Evolutionary conservation across 2,797 vertebrate species (phyloP).

Genomic region (Gobionotothen gibberifrons): DNA sequence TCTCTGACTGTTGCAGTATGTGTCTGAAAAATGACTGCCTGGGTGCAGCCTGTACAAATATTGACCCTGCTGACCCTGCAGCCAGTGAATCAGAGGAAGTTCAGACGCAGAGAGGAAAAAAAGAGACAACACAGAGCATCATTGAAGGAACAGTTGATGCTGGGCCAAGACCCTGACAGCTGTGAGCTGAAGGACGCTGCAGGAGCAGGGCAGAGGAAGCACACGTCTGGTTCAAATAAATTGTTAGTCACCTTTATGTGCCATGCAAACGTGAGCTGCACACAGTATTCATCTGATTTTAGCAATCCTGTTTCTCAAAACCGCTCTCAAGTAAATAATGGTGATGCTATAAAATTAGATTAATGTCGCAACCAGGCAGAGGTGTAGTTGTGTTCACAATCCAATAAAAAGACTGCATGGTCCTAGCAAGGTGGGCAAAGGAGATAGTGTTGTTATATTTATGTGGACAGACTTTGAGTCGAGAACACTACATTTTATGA

Average conservation of each 20-base stretch:
- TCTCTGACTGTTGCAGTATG: neutral
- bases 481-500: no score
- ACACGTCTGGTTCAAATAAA: slow-evolving; percentile 1
- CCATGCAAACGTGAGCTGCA: neutral
- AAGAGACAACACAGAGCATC: slow-evolving; percentile 23
- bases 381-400: no score
- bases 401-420: no score
- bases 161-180: slow-evolving; percentile 55
- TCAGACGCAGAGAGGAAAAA: slow-evolving; percentile 17
- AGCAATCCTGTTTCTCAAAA: neutral
- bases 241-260: neutral
- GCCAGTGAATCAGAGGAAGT: slow-evolving; percentile 41
- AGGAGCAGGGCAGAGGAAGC: slow-evolving; percentile 22
- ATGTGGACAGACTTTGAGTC: no score
- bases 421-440: no score
- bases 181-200: slow-evolving; percentile 54
- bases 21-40: slow-evolving; percentile 16
- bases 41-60: slow-evolving; percentile 38
- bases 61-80: slow-evolving; percentile 51
- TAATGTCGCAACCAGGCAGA: no score
- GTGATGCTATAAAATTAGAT: no score
- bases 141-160: slow-evolving; percentile 41
- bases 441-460: no score
- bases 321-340: neutral
- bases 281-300: neutral